Conservation (phyloP, 1,140 invertebrate species). For the Macrotrachela quadricornifera region DNA sequence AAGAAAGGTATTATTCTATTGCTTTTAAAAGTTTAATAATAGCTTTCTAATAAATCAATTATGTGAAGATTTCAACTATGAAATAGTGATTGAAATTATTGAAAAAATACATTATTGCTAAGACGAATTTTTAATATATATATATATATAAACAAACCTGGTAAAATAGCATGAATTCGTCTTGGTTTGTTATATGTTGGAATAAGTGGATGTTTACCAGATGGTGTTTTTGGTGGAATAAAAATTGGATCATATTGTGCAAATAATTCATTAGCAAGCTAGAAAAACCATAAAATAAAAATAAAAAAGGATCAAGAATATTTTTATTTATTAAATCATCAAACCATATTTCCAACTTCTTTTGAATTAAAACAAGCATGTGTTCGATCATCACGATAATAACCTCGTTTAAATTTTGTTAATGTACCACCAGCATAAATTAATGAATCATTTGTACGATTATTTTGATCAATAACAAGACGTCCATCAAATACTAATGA, state of each 20-base stretch:
- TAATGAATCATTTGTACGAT: conserved; percentile 44
- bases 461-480: conserved; percentile 43
- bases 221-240: conserved; percentile 10
- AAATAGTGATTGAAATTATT: too few species aligned
- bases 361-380: conserved; percentile 30
- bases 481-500: conserved; percentile 47
- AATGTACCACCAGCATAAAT: conserved; percentile 46
- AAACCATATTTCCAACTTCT: conserved; percentile 23
- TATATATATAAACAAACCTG: too few species aligned
- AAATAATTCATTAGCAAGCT: conserved; percentile 24
- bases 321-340: too few species aligned
- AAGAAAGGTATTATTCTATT: too few species aligned
- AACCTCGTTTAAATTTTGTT: conserved; percentile 32
- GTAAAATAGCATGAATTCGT: conserved; percentile 18
- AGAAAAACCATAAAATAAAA: conserved; percentile 4
- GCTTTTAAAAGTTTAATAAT: too few species aligned
- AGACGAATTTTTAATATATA: too few species aligned
- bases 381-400: conserved; percentile 28
- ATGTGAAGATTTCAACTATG: too few species aligned
- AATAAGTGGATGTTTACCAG: conserved; percentile 16
- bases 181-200: conserved; percentile 25
- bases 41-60: too few species aligned
- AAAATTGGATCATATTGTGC: conserved; percentile 26
- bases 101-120: too few species aligned
- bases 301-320: conserved; percentile 11